Evolutionary conservation across 2,797 vertebrate genomes (phyloP).

Genomic region (Scomberomorus guttatus): DNA sequence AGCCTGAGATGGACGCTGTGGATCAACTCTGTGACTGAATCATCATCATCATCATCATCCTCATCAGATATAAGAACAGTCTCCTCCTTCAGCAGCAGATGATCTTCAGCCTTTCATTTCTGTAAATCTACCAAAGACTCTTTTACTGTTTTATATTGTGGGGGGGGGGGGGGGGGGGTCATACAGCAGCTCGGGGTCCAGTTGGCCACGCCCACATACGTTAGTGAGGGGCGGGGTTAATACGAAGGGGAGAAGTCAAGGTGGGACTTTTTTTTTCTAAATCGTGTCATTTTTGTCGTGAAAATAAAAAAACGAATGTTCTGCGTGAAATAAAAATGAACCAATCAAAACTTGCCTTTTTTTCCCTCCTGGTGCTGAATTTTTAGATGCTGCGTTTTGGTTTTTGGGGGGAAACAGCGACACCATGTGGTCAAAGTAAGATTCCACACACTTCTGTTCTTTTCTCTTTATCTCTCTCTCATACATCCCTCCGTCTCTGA

Average conservation of each 20-base stretch:
- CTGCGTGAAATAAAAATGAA: constrained; percentile 65
- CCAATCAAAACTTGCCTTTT: constrained; percentile 79
- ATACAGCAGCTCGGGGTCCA: background rate
- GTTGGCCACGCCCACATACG: background rate
- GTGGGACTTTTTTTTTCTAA: background rate
- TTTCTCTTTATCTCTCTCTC: constrained; percentile 48
- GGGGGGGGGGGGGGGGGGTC: background rate
- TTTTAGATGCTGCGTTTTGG: constrained; percentile 57
- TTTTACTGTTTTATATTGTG: constrained; percentile 46
- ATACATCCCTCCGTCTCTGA: constrained; percentile 52
- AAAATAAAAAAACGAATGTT: constrained; percentile 76
- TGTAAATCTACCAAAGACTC: constrained; percentile 75
- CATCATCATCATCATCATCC: background rate
- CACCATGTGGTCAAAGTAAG: constrained; percentile 26
- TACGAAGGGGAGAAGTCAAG: constrained; percentile 14
- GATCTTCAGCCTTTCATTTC: constrained; percentile 36
- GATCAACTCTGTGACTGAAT: constrained; percentile 17
- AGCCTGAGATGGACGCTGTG: background rate
- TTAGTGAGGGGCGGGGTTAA: background rate
- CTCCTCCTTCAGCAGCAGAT: background rate
- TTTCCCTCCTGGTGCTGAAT: constrained; percentile 82
- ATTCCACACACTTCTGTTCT: background rate
- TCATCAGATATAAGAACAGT: background rate
- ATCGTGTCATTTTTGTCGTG: constrained; percentile 69
- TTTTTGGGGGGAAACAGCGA: constrained; percentile 29